Evolutionary conservation across 2,113 vertebrate species (phyloP).

Genomic region (Ophiodon elongatus): DNA sequence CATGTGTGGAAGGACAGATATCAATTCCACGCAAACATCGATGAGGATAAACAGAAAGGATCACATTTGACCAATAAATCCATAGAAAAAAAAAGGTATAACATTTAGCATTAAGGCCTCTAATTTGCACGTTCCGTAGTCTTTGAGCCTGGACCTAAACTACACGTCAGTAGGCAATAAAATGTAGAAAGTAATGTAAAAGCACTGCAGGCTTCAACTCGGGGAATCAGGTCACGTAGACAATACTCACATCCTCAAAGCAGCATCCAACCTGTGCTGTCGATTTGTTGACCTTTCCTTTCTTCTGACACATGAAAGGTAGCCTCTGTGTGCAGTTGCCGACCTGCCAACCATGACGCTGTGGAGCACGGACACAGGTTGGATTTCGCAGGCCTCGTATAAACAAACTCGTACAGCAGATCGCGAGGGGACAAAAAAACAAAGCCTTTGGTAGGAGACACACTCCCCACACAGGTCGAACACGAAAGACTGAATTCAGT

Average conservation of each 20-base stretch:
- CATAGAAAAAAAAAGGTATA: not conserved
- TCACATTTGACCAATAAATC: not conserved
- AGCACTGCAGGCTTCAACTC: not conserved
- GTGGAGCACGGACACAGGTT: conserved; percentile 44
- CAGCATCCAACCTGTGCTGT: conserved; percentile 80
- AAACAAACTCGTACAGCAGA: conserved; percentile 4
- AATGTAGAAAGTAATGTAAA: not conserved
- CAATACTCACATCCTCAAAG: conserved; percentile 83
- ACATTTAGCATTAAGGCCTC: not conserved
- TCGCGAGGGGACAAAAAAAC: not conserved
- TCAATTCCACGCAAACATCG: not conserved
- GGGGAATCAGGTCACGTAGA: not conserved
- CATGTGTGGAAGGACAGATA: not conserved
- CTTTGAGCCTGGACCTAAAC: not conserved
- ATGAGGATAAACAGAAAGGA: not conserved
- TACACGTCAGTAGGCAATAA: not conserved
- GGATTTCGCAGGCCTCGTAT: conserved; percentile 1
- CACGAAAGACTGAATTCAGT: not conserved
- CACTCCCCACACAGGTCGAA: not conserved
- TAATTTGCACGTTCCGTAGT: not conserved
- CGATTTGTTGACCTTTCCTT: conserved; percentile 83
- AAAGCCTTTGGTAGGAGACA: not conserved
- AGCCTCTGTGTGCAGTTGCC: conserved; percentile 83
- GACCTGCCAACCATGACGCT: conserved; percentile 91
- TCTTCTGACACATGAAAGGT: conserved; percentile 92